These are phyloP conservation scores for Sterrhoptilus dennistouni DNA, from an alignment of 2,113 vertebrate species.

Conservation along the genomic window DNA sequence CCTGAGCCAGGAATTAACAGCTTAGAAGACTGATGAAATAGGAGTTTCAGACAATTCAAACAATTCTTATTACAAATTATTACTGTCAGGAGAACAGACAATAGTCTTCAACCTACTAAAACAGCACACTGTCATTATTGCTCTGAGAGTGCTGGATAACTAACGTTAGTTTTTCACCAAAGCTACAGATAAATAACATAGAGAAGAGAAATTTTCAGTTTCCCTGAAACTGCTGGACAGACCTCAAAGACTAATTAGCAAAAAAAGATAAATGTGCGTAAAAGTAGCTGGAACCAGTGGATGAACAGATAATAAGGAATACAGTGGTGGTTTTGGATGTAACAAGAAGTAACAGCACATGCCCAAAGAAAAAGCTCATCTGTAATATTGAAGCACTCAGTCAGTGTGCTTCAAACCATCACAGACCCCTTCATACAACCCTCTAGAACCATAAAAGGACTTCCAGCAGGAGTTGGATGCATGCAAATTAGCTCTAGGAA, in stretches of 20 bases:
- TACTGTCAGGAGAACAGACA: neutral
- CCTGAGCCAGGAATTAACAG: neutral
- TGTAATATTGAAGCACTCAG: neutral
- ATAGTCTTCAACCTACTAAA: neutral
- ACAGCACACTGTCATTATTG: neutral
- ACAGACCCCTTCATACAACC: neutral
- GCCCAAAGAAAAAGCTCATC: neutral
- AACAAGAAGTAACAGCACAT: neutral
- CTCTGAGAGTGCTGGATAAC: neutral
- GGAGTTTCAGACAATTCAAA: neutral
- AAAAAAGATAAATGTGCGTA: neutral
- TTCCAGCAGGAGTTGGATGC: accelerated
- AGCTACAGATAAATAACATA: neutral
- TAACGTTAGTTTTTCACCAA: neutral
- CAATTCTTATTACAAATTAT: neutral
- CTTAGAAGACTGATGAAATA: neutral
- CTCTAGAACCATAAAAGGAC: neutral
- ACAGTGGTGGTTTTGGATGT: neutral
- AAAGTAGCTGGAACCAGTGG: neutral
- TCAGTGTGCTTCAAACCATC: neutral
- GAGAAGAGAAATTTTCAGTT: neutral
- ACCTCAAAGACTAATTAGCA: neutral
- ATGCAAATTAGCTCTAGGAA: neutral
- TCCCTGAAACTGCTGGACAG: neutral
- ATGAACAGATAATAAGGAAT: neutral